Conservation (phyloP, 2,888 invertebrate species). For the Mythimna lalbum region DNA sequence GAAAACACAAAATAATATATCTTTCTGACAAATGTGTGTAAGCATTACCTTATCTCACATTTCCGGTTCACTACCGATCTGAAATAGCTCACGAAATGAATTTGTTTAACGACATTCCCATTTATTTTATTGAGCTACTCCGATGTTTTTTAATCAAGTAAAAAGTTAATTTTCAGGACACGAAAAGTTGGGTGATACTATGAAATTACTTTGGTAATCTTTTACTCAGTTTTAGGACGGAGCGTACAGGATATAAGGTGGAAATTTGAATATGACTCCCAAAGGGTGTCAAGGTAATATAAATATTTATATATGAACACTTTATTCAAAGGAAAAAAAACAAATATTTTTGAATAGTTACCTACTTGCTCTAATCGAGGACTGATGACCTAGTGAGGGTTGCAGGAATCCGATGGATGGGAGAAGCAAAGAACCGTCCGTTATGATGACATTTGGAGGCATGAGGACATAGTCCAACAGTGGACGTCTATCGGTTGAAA, state of each 20-base stretch:
- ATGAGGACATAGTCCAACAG: too few relatives aligned
- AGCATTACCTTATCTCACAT: conserved; percentile 78
- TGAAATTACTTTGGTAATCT: background rate
- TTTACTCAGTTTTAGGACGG: background rate
- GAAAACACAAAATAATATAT: conserved; percentile 55
- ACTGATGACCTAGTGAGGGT: too few relatives aligned
- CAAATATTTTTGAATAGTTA: too few relatives aligned
- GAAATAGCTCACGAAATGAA: conserved; percentile 76
- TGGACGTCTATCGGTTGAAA: too few relatives aligned
- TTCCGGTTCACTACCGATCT: conserved; percentile 80
- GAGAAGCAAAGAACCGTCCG: too few relatives aligned
- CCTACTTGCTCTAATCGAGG: too few relatives aligned
- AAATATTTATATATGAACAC: background rate
- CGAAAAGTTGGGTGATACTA: background rate
- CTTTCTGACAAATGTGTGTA: conserved; percentile 64
- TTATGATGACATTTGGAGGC: too few relatives aligned
- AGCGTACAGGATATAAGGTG: background rate
- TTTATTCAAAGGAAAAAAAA: background rate
- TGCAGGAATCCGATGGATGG: too few relatives aligned
- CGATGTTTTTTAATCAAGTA: conserved; percentile 58
- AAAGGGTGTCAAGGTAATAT: background rate
- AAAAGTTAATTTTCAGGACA: conserved; percentile 24
- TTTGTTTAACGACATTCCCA: conserved; percentile 76
- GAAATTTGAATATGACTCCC: background rate
- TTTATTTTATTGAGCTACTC: conserved; percentile 74